phyloP scores from a whole-genome alignment of 2,797 vertebrate genomes.

The Cephalopachus bancanus region DNA sequence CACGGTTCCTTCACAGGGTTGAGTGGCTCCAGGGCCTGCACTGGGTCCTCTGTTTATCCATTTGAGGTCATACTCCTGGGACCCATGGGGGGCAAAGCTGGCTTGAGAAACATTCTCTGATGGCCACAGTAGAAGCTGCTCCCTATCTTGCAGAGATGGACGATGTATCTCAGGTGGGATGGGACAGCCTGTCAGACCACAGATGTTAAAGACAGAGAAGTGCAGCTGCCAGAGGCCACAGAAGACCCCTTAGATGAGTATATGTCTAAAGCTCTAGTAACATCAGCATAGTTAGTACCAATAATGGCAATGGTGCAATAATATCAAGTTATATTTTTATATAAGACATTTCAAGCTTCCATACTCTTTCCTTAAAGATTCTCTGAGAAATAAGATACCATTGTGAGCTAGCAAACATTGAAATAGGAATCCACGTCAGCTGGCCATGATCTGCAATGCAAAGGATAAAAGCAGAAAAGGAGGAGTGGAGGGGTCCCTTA shows the following conservation, averaged over 20 bases:
- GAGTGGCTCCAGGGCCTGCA: accelerated
- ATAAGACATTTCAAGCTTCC: accelerated
- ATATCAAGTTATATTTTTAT: accelerated
- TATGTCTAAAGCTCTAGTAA: too few species aligned
- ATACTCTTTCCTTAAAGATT: background rate
- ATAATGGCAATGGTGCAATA: background rate
- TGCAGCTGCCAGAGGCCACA: accelerated
- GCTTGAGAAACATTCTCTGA: background rate
- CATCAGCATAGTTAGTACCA: background rate
- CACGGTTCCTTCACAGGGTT: accelerated
- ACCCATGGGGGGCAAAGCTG: background rate
- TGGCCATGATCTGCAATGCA: too few species aligned
- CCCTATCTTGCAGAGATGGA: too few species aligned
- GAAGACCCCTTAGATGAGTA: too few species aligned
- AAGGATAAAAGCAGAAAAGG: background rate
- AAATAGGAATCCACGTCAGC: too few species aligned
- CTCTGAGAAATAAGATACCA: background rate
- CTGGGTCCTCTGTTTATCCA: too few species aligned
- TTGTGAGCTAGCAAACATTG: accelerated
- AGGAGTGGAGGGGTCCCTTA: too few species aligned
- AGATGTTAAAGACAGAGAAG: too few species aligned
- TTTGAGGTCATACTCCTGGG: accelerated
- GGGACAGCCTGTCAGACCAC: background rate
- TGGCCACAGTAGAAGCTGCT: too few species aligned
- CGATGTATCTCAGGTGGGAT: accelerated